Conservation (phyloP, 2,113 vertebrate genomes). For the Megalops atlanticus region DNA sequence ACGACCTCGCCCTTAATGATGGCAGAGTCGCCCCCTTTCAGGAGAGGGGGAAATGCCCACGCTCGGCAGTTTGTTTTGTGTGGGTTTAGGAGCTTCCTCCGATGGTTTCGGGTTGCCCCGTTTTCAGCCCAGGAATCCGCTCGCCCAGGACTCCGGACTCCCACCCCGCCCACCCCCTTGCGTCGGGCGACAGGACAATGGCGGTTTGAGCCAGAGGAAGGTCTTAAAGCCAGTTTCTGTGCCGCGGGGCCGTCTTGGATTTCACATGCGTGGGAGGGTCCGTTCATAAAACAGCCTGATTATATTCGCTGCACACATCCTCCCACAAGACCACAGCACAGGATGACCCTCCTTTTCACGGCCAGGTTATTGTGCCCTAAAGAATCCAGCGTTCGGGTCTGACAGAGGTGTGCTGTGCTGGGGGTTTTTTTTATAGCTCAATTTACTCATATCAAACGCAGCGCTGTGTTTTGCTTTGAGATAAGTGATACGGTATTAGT, state of each 20-base stretch:
- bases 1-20: slow-evolving; percentile 71
- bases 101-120: slow-evolving; percentile 73
- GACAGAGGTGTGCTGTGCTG: too few species aligned
- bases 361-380: not conserved
- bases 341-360: not conserved
- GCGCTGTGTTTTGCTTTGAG: too few species aligned
- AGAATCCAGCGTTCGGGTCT: slow-evolving; percentile 29
- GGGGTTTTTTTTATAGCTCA: too few species aligned
- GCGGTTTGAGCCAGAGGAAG: too few species aligned
- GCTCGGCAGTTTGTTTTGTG: slow-evolving; percentile 75
- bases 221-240: not conserved
- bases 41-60: slow-evolving; percentile 63
- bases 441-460: too few species aligned
- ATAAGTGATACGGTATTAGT: too few species aligned
- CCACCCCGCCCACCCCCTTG: too few species aligned
- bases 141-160: too few species aligned
- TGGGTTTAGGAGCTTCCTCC: slow-evolving; percentile 76
- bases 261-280: not conserved
- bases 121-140: slow-evolving; percentile 2
- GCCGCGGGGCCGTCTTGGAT: not conserved
- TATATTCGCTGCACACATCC: not conserved
- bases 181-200: too few species aligned
- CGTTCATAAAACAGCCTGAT: not conserved
- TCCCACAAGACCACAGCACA: not conserved
- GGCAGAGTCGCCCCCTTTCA: slow-evolving; percentile 75